Evolutionary conservation across 2,888 invertebrate genomes (phyloP), one percentile per base, ranked within the genome.

Genomic region (Steinernema carpocapsae): DNA sequence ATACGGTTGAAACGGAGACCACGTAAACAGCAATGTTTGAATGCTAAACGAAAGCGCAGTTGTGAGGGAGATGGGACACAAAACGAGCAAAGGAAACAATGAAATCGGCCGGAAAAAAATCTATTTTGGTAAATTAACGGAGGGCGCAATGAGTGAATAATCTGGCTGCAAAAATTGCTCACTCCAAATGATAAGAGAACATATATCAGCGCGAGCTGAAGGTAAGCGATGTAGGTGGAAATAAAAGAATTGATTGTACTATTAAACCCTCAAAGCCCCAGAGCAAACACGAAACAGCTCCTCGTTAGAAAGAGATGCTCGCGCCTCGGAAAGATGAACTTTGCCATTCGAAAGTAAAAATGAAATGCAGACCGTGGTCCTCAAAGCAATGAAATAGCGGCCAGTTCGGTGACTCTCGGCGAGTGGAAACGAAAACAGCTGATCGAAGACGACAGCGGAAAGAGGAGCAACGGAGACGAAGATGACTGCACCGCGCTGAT

Each of bases 371-470:
- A 37, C 37, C 37, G 37, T 37, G 37, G 37, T 37, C 37, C 37
- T 37, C 37, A 37, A 37, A 4, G 19, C 48, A 48, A 48, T 48
- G 19, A 48, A 48, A 48, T 19, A 48, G 19, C 4, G 48, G 48
- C 48, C 56, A 56, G 56, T 56, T 56, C 56, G 22, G 56, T 22
- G 17, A 26, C 56, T 56, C 56, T 48, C 48, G 48, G 48, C 64
- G 19, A 52, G 37, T 64, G 29, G 32, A 64, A 64, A 32, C 32
- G 64, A 64, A 64, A 64, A 64, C 64, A 64, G 64, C 64, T 64
- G 64, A 64, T 64, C 64, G 64, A 64, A 32, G 64, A 29, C 64
- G 64, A 29, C 32, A 14, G 37, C 4, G 64, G 4, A 48, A 14
- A 48, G 32, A 64, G 37, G 10, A 37, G 64, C 64, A 17, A 32